Percentiles rank a stretch among this genome's conserved stretches.
Evolutionary conservation across 2,797 vertebrate genomes (phyloP).

Genomic region (Eulemur coronatus): DNA sequence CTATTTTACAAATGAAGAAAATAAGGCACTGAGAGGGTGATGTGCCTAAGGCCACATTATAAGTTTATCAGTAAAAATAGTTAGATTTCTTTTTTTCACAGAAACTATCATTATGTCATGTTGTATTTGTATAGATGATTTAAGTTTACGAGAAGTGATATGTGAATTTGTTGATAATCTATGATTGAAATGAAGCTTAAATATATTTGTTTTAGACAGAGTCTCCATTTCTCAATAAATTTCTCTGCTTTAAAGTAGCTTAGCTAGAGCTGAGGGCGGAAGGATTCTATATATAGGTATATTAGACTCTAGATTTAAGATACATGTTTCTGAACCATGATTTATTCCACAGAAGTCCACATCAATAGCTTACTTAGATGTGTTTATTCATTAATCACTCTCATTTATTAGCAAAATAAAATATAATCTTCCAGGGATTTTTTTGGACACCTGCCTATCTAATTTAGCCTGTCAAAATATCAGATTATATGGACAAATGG

Average conservation of each 20-base stretch:
- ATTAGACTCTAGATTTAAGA: not conserved
- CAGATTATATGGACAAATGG: not conserved
- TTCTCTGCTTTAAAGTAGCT: not conserved
- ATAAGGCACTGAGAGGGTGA: not conserved
- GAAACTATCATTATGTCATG: not conserved
- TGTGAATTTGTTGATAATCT: not conserved
- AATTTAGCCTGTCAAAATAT: not conserved
- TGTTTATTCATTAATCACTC: not conserved
- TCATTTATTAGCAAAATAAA: conserved; percentile 4
- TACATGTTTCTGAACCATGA: not conserved
- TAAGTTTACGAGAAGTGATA: not conserved
- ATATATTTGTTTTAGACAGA: not conserved
- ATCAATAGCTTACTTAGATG: not conserved
- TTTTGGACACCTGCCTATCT: not conserved
- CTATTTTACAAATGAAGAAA: not conserved
- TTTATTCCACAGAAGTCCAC: not conserved
- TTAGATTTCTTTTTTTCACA: not conserved
- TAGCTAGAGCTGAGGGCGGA: rapidly evolving
- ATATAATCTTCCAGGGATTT: not conserved
- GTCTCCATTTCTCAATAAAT: not conserved
- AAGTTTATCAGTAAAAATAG: not conserved
- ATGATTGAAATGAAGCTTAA: not conserved
- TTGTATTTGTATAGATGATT: not conserved
- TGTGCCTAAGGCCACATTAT: not conserved
- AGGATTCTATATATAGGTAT: not conserved